Percentiles rank a stretch among this genome's conserved stretches.
phyloP scores from a whole-genome alignment of 2,113 vertebrate species.

The Triplophysa tibetana region DNA sequence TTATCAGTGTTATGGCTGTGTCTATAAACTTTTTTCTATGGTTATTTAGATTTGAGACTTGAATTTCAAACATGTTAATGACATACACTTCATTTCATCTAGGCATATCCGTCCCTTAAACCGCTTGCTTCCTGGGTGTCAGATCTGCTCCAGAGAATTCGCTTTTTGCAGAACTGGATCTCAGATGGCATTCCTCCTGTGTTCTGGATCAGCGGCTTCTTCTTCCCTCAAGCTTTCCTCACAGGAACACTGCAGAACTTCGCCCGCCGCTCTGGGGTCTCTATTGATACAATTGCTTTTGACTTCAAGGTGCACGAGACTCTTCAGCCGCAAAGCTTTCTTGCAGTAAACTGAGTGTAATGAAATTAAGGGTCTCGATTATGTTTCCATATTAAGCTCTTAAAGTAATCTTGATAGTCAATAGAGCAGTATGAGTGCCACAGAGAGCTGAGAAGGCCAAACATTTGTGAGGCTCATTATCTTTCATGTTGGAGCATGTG shows the following conservation, averaged over 20 bases:
- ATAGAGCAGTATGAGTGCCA: not conserved
- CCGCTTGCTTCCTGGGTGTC: constrained; percentile 88
- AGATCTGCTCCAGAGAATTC: constrained; percentile 80
- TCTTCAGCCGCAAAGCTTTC: not conserved
- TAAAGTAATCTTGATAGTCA: no score
- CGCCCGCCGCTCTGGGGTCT: constrained; percentile 77
- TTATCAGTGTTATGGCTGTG: not conserved
- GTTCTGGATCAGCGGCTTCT: constrained; percentile 93
- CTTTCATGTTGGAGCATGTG: not conserved
- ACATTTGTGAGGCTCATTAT: not conserved
- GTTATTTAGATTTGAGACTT: not conserved
- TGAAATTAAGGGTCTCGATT: not conserved
- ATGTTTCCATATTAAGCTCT: not conserved
- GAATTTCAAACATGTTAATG: not conserved
- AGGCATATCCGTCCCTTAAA: constrained; percentile 90
- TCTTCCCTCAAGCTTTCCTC: constrained; percentile 92
- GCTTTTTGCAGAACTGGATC: constrained; percentile 84
- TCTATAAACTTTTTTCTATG: not conserved
- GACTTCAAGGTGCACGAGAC: constrained; percentile 78
- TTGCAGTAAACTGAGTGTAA: not conserved
- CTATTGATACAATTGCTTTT: constrained; percentile 86
- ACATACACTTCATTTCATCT: not conserved
- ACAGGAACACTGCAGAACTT: constrained; percentile 90
- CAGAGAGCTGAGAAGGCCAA: not conserved
- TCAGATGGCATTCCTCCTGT: constrained; percentile 77